Evolutionary conservation across 2,113 vertebrate species (phyloP).

Genomic region (Leptocoma aspasia): DNA sequence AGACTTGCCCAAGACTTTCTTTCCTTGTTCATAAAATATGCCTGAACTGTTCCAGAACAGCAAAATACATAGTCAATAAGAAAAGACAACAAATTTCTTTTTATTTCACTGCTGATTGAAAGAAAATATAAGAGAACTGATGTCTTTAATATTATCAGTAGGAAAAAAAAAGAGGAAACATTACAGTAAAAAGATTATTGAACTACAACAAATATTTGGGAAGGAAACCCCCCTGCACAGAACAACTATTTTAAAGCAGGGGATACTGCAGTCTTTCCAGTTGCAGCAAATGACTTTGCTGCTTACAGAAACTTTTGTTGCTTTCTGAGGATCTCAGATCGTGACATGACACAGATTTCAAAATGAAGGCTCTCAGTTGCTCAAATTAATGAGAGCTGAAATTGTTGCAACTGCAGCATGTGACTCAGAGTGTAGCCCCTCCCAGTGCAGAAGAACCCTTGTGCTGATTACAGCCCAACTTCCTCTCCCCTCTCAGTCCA

Average conservation of each 20-base stretch:
- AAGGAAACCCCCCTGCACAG: neutral
- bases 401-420: neutral
- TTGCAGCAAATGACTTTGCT: neutral
- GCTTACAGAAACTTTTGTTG: neutral
- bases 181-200: neutral
- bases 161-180: neutral
- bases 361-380: neutral
- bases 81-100: neutral
- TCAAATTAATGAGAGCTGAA: neutral
- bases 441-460: neutral
- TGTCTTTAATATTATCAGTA: neutral
- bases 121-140: neutral
- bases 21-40: neutral
- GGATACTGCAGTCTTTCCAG: neutral
- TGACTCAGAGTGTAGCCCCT: neutral
- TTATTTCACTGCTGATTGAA: neutral
- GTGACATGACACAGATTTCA: neutral
- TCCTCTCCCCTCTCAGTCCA: neutral
- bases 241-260: neutral
- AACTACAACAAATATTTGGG: neutral
- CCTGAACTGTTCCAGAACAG: neutral
- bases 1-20: neutral
- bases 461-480: neutral
- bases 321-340: neutral
- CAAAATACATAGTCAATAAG: neutral